These are phyloP conservation scores for Plecturocebus donacophilus DNA, from an alignment of 2,113 vertebrate species.

Conservation along the genomic window DNA sequence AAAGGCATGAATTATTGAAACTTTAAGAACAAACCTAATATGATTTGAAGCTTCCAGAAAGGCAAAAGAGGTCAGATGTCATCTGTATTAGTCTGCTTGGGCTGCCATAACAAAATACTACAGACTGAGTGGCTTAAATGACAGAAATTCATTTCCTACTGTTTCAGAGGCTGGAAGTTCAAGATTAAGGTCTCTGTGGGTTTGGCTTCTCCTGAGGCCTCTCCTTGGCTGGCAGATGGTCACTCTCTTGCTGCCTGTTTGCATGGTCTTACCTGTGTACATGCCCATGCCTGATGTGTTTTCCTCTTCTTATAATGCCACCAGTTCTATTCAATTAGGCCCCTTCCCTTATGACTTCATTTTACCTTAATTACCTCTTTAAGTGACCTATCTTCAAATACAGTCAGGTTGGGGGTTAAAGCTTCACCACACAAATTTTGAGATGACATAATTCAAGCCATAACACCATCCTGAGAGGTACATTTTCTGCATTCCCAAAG, in stretches of 20 bases:
- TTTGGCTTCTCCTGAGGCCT: neutral
- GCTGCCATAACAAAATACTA: neutral
- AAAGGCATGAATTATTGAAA: slow-evolving; percentile 81
- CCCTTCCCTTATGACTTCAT: neutral
- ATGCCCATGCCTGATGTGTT: neutral
- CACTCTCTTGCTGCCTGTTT: neutral
- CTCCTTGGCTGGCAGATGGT: neutral
- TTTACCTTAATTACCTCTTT: neutral
- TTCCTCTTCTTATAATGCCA: neutral
- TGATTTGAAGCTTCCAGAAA: slow-evolving; percentile 69
- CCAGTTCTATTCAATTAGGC: neutral
- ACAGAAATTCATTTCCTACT: neutral
- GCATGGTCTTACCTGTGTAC: neutral
- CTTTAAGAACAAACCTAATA: slow-evolving; percentile 71
- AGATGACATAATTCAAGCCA: neutral
- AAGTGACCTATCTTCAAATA: neutral
- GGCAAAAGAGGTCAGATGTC: slow-evolving; percentile 48
- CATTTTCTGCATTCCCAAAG: neutral
- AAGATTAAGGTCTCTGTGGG: neutral
- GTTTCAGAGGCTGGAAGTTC: neutral
- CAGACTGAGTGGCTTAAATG: neutral
- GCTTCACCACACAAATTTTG: neutral
- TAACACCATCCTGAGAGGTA: neutral
- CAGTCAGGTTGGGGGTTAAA: neutral
- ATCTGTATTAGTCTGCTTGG: neutral